phyloP scores from a whole-genome alignment of 1,140 invertebrate genomes.

The Xylocopa sonorina region DNA sequence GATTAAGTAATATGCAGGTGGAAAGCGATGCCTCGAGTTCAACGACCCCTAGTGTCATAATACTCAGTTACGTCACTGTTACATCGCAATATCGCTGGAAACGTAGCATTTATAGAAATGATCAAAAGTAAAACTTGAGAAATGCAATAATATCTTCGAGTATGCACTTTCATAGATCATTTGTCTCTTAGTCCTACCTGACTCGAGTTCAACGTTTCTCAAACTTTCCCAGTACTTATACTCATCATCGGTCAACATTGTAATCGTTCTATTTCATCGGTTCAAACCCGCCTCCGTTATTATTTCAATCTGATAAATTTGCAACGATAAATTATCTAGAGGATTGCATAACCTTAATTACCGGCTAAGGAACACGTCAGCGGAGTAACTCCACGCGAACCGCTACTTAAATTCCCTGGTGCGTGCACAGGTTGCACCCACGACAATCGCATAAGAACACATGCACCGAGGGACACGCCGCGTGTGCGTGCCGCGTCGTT shows the following conservation, averaged over 20 bases:
- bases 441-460: background rate
- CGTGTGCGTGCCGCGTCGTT: background rate
- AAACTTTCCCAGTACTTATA: background rate
- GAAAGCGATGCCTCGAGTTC: conserved; percentile 26
- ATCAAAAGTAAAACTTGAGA: too few relatives aligned
- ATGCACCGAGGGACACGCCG: background rate
- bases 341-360: conserved; percentile 23
- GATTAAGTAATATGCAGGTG: conserved; percentile 2
- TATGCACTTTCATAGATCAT: background rate
- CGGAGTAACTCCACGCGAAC: background rate
- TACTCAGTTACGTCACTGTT: background rate
- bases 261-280: background rate
- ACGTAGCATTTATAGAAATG: background rate
- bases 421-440: conserved; percentile 2
- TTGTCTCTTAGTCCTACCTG: background rate
- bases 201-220: too few relatives aligned
- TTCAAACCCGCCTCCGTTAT: background rate
- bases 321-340: conserved; percentile 4
- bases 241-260: background rate
- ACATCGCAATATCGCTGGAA: background rate
- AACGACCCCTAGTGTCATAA: conserved; percentile 15
- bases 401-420: background rate
- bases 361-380: conserved; percentile 15
- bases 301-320: conserved; percentile 3
- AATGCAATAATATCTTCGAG: too few relatives aligned